These are phyloP conservation scores for Nasonovia ribisnigri DNA, from an alignment of 2,888 invertebrate species.

Conservation along the genomic window DNA sequence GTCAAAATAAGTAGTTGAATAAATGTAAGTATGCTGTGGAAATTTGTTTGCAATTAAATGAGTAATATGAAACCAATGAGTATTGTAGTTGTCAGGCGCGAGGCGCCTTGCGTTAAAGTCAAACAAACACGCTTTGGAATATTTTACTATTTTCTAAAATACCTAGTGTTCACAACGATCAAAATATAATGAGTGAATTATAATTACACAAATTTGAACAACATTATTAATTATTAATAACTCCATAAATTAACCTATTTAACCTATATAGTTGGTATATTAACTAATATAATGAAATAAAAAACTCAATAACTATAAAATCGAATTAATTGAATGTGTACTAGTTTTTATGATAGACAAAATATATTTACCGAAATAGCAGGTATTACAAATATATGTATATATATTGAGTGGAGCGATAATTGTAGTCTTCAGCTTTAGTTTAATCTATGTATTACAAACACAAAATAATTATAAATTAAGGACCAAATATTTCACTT, in stretches of 20 bases:
- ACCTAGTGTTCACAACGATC: not conserved
- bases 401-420: too few relatives aligned
- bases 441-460: too few relatives aligned
- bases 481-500: too few relatives aligned
- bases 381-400: too few relatives aligned
- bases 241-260: not conserved
- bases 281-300: not conserved
- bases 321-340: not conserved
- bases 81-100: not conserved
- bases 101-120: conserved; percentile 33
- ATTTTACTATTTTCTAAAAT: not conserved
- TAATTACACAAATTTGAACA: not conserved
- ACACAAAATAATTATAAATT: too few relatives aligned
- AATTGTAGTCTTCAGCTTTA: too few relatives aligned
- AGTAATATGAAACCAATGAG: not conserved
- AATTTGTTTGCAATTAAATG: not conserved
- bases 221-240: not conserved
- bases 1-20: too few relatives aligned
- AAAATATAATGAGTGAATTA: not conserved
- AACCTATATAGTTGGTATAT: not conserved
- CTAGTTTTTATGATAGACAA: not conserved
- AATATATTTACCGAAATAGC: not conserved
- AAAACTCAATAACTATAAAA: not conserved
- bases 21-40: not conserved
- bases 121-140: not conserved